A percentile compares a stretch with the other conserved stretches of the same genome.
phyloP scores from a whole-genome alignment of 2,888 invertebrate species.

The Drosophila crucigera region DNA sequence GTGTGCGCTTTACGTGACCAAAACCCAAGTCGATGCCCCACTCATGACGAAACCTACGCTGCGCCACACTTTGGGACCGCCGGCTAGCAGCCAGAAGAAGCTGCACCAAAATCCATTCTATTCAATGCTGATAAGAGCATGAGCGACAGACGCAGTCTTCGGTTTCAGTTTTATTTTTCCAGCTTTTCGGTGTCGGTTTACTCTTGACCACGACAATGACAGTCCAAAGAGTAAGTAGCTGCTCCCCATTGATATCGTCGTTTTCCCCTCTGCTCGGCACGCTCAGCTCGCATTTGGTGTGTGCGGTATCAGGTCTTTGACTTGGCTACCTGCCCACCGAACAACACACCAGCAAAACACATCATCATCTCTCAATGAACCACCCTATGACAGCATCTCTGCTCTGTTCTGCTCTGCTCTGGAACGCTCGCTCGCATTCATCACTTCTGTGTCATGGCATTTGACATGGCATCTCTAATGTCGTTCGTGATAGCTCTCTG shows the following conservation, averaged over 20 bases:
- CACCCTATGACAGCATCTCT: conserved; percentile 17
- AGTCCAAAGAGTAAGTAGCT: conserved; percentile 40
- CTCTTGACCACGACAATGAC: conserved; percentile 47
- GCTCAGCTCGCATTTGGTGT: conserved; percentile 65
- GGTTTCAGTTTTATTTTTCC: conserved; percentile 19
- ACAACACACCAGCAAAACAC: conserved; percentile 6
- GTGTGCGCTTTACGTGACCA: conserved; percentile 80
- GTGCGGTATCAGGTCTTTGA: conserved; percentile 80
- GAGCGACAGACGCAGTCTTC: conserved; percentile 34
- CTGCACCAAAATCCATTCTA: conserved; percentile 20
- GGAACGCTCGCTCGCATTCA: conserved; percentile 12
- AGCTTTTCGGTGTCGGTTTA: conserved; percentile 48
- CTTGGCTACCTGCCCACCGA: conserved; percentile 57
- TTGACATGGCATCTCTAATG: conserved; percentile 27
- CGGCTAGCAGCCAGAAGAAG: conserved; percentile 35
- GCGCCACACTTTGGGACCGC: conserved; percentile 40
- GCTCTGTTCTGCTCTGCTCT: neutral
- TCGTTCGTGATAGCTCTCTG: conserved; percentile 30
- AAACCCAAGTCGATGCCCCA: conserved; percentile 55
- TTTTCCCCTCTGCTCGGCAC: conserved; percentile 55
- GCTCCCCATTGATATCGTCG: conserved; percentile 49
- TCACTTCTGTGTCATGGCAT: conserved; percentile 28
- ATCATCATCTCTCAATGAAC: conserved; percentile 47
- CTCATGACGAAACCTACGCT: conserved; percentile 58
- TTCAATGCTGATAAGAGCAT: conserved; percentile 33